phyloP scores from a whole-genome alignment of 1,140 invertebrate genomes.

The Aphidius gifuensis region DNA sequence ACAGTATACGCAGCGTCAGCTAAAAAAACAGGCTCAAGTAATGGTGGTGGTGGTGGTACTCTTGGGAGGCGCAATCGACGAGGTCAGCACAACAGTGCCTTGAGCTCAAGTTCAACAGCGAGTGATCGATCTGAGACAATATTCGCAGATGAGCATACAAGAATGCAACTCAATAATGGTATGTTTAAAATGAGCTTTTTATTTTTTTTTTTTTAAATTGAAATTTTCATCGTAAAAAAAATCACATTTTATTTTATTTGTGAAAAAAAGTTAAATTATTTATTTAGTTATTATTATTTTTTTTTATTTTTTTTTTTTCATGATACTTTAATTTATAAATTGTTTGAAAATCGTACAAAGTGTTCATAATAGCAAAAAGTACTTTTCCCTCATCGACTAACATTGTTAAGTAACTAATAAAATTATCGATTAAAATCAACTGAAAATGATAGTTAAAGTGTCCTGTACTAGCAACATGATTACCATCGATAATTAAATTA shows the following conservation, averaged over 20 bases:
- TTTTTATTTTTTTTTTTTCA: slow-evolving; percentile 9
- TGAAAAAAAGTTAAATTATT: no score
- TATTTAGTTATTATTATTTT: not conserved
- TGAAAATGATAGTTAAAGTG: no score
- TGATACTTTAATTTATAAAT: slow-evolving; percentile 1
- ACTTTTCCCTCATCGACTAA: no score
- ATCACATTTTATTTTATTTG: no score
- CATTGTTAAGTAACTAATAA: no score
- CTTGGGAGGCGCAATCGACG: slow-evolving; percentile 40
- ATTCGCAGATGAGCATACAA: slow-evolving; percentile 42
- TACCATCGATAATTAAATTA: no score
- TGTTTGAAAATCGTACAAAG: no score
- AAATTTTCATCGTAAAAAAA: no score
- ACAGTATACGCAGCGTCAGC: slow-evolving; percentile 52
- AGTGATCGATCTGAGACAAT: slow-evolving; percentile 43
- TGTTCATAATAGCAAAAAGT: no score
- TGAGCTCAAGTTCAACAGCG: slow-evolving; percentile 43
- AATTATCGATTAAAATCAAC: no score
- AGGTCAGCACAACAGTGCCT: slow-evolving; percentile 39
- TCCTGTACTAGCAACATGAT: no score
- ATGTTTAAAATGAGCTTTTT: slow-evolving; percentile 18
- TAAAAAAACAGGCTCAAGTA: slow-evolving; percentile 44
- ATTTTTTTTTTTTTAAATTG: not conserved
- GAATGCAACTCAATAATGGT: slow-evolving; percentile 44
- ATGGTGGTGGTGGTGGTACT: slow-evolving; percentile 31